Base-by-base conservation (phyloP, 1,140 invertebrate genomes). In the Zaprionus lachaisei region DNA sequence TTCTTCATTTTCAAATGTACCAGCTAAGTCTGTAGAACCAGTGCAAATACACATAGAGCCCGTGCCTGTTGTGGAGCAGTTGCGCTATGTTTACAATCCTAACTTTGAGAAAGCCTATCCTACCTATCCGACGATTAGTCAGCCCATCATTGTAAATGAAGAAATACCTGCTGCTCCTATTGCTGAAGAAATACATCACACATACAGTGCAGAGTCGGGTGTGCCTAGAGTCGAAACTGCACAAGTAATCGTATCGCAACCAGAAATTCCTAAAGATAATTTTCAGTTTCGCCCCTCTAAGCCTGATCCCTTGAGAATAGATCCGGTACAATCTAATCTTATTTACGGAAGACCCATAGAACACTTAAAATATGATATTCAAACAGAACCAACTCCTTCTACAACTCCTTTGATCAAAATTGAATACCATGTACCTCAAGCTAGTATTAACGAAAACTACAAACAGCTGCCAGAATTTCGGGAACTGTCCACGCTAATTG, bases 41-140 rank as follows among this genome's bases (percentile, higher is more conserved):
- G 82, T 90, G 1, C 90, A 92, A 20, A 83, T 92, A 20, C 91
- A 92, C 54, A 89, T 92, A n/a, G 91, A 92, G 17, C 79, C 91
- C 0, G 91, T 92, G 38, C 91, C 91, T 3, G 85, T 92, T 24
- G 91, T 92, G 24, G 91, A 92, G 65, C 87, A 92, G 44, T 72
- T 92, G n/a, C 85, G 91, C 0, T 92, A 92, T 60, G 72, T 92
- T 4, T 92, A 92, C 51, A 91, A 83, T 44, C 80, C 80, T 6
- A 72, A 1, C 22, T 76, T 62, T 61, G 44, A 37, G 14, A 63
- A 72, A 3, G 11, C 49, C 15, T 79, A 63, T 26, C 68, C 41
- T 1, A 49, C 67, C 1, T 4, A 72, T 1, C 78, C 79, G 2
- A 79, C 76, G 5, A 76, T 89, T 5, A 70, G 56, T 14, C 86